Conservation (phyloP, 2,888 invertebrate species). For the Phalangium opilio region DNA sequence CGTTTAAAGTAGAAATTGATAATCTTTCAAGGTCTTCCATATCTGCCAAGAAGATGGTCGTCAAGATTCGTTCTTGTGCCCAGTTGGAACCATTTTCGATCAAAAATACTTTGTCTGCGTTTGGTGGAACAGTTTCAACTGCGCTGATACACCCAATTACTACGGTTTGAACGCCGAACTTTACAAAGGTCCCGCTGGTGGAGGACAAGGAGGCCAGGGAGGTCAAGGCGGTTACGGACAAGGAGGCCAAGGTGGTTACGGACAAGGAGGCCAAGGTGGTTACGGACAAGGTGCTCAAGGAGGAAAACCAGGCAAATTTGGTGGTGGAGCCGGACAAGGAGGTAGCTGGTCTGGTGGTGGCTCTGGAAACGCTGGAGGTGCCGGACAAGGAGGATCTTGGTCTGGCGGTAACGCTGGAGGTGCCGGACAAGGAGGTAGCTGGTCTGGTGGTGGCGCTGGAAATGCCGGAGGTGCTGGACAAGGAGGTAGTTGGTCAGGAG, state of each 20-base stretch:
- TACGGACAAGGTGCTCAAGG: neutral
- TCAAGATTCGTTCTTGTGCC: conserved; percentile 77
- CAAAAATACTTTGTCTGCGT: conserved; percentile 79
- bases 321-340: neutral
- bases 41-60: conserved; percentile 68
- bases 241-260: neutral
- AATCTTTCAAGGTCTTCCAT: conserved; percentile 55
- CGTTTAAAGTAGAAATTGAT: too few relatives aligned
- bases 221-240: neutral
- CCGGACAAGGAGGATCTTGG: neutral
- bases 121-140: conserved; percentile 90
- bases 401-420: neutral
- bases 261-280: neutral
- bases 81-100: conserved; percentile 79
- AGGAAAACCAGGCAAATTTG: conserved; percentile 1
- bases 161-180: conserved; percentile 66
- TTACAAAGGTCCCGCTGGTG: conserved; percentile 11
- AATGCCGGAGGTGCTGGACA: neutral
- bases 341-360: neutral
- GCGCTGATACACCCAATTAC: conserved; percentile 58
- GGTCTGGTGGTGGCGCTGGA: too few relatives aligned
- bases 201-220: conserved; percentile 1
- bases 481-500: conserved; percentile 2
- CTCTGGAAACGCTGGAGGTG: neutral
- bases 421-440: neutral